Evolutionary conservation across 2,888 invertebrate genomes (phyloP).

Genomic region (Eupithecia centaureata): DNA sequence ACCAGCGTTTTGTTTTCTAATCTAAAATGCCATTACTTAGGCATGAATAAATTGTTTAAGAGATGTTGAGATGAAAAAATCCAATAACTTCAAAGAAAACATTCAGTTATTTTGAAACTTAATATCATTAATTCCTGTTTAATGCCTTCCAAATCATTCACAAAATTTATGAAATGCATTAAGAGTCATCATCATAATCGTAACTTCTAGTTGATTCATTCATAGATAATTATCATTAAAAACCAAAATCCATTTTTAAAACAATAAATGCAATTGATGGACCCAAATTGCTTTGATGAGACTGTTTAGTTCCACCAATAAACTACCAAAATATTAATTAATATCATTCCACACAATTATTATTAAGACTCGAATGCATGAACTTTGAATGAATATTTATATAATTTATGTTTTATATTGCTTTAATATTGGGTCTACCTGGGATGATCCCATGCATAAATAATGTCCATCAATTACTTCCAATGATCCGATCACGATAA

Average conservation of each 20-base stretch:
- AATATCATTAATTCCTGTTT: background rate
- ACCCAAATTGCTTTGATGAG: background rate
- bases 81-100: background rate
- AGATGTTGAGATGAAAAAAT: background rate
- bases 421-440: conserved; percentile 26
- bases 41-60: background rate
- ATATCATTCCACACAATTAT: conserved; percentile 29
- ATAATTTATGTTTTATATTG: conserved; percentile 24
- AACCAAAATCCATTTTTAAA: conserved; percentile 12
- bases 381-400: conserved; percentile 36
- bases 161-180: background rate
- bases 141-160: background rate
- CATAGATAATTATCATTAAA: background rate
- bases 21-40: background rate
- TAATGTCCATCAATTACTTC: conserved; percentile 49
- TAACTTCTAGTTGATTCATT: conserved; percentile 2
- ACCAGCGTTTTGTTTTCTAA: background rate
- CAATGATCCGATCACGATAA: conserved; percentile 56
- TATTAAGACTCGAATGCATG: conserved; percentile 39
- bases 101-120: background rate
- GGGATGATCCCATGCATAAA: conserved; percentile 43
- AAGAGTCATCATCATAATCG: background rate
- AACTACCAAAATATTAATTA: conserved; percentile 41
- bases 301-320: conserved; percentile 16
- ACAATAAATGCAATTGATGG: conserved; percentile 22